Evolutionary conservation across 1,140 invertebrate species (phyloP).

Genomic region (Akabosia matsudoensis): DNA sequence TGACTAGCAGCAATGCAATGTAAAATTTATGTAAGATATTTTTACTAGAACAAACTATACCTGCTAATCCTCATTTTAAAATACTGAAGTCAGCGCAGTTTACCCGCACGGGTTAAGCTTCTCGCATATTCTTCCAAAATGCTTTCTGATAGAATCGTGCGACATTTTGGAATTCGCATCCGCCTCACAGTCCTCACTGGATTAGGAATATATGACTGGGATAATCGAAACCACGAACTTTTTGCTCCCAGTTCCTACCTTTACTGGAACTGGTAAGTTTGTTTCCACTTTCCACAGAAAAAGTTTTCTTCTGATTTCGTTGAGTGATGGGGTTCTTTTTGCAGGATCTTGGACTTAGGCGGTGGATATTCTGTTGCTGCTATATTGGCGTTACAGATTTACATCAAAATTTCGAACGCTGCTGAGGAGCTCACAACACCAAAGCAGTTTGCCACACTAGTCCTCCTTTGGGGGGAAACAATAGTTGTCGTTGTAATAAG

Average conservation of each 20-base stretch:
- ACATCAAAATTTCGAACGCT: background rate
- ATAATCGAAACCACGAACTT: background rate
- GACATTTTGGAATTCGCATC: background rate
- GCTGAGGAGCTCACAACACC: background rate
- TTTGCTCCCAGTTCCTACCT: background rate
- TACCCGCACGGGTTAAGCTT: too few species aligned
- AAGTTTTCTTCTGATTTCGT: background rate
- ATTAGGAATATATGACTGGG: background rate
- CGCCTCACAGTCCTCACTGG: background rate
- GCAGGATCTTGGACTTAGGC: background rate
- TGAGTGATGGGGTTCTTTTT: background rate
- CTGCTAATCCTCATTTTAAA: too few species aligned
- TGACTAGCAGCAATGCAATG: too few species aligned
- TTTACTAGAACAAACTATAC: too few species aligned
- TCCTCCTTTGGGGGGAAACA: background rate
- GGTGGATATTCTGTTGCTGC: background rate
- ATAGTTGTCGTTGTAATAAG: background rate
- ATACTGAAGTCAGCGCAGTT: too few species aligned
- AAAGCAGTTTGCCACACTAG: background rate
- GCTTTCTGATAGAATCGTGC: background rate
- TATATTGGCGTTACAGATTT: background rate
- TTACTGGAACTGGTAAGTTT: slow-evolving; percentile 1
- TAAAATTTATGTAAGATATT: too few species aligned
- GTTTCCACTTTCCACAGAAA: background rate
- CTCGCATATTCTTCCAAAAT: too few species aligned